Evolutionary conservation across 2,113 vertebrate genomes (phyloP).

Genomic region (Nothocercus nigrocapillus): DNA sequence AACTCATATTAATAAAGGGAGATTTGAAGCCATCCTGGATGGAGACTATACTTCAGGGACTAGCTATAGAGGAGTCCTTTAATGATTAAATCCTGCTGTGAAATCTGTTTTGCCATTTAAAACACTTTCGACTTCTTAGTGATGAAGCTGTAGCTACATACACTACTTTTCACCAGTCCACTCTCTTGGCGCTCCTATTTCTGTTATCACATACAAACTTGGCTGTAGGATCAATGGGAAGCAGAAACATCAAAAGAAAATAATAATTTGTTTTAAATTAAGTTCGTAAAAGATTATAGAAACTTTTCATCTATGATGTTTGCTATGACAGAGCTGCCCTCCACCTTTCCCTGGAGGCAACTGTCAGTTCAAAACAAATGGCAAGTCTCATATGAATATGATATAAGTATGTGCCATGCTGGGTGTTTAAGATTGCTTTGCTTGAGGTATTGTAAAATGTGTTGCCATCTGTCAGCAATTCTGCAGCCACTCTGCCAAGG

Average conservation of each 20-base stretch:
- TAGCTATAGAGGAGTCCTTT: not conserved
- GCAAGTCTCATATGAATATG: conserved; percentile 37
- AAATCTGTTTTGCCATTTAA: not conserved
- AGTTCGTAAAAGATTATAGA: conserved; percentile 16
- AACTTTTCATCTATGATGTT: conserved; percentile 40
- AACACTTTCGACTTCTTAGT: not conserved
- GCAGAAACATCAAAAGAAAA: conserved; percentile 7
- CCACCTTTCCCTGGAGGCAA: conserved; percentile 48
- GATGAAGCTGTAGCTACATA: not conserved
- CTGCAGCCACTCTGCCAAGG: not conserved
- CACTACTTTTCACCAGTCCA: not conserved
- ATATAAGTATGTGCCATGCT: not conserved
- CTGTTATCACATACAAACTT: not conserved
- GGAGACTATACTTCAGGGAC: not conserved
- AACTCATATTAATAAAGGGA: not conserved
- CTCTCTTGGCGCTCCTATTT: conserved; percentile 26
- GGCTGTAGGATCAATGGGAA: not conserved
- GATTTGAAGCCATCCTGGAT: not conserved
- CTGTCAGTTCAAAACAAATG: conserved; percentile 52
- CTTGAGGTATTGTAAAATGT: not conserved
- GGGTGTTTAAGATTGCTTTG: not conserved
- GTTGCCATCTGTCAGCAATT: not conserved
- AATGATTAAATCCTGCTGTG: not conserved
- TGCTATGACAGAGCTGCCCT: conserved; percentile 56
- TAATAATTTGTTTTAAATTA: conserved; percentile 45